Evolutionary conservation across 92 coral and sea anemone genomes (phyloP).

Genomic region (Zoanthus sansibaricus): DNA sequence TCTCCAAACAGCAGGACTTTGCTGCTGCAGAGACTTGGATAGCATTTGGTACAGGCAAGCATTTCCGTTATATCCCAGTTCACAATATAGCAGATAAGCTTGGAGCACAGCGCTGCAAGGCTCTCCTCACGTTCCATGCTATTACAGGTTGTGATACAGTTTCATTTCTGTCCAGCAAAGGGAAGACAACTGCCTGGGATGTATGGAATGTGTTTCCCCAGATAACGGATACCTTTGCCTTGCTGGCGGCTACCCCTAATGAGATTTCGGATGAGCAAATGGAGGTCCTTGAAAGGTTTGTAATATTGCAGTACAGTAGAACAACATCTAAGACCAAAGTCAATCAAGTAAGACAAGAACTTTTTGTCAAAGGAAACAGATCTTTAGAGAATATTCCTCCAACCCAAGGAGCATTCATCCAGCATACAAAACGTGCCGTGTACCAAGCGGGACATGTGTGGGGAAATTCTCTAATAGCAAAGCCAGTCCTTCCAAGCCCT

Average conservation of each 20-base stretch:
- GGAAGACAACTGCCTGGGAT: constrained; percentile 63
- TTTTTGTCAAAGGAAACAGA: constrained; percentile 30
- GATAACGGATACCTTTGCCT: constrained; percentile 37
- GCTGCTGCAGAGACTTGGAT: constrained; percentile 37
- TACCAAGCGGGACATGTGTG: constrained; percentile 43
- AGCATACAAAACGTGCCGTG: constrained; percentile 50
- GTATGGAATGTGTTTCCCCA: constrained; percentile 56
- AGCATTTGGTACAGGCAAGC: constrained; percentile 45
- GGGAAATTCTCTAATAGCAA: constrained; percentile 26
- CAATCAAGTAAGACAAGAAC: constrained; percentile 39
- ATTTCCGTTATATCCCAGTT: constrained; percentile 1
- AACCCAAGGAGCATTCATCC: constrained; percentile 49
- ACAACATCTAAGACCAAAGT: constrained; percentile 21
- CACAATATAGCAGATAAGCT: constrained; percentile 32
- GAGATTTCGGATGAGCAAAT: constrained; percentile 14
- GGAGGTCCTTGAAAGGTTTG: not conserved
- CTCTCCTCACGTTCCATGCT: constrained; percentile 48
- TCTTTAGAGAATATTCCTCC: constrained; percentile 57
- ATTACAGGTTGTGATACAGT: not conserved
- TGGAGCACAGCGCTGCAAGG: constrained; percentile 53
- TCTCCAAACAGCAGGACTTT: constrained; percentile 14
- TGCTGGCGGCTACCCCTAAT: not conserved
- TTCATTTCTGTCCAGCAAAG: constrained; percentile 34
- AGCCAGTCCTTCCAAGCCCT: constrained; percentile 18
- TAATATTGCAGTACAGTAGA: constrained; percentile 45